Base-by-base conservation (phyloP, 2,113 vertebrate genomes). In the Pomatostomus ruficeps region DNA sequence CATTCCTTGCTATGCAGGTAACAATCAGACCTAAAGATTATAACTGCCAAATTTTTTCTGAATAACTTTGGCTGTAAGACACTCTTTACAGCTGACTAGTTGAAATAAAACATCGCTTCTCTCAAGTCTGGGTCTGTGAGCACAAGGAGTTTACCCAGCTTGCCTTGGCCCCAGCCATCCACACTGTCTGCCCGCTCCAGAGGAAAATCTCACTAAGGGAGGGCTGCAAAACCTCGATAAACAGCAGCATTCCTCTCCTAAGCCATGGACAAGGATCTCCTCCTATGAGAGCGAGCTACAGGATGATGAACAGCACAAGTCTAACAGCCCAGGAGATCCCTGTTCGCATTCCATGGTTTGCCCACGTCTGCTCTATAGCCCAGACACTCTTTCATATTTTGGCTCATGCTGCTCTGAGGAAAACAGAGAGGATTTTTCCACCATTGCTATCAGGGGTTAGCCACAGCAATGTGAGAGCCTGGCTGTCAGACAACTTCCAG, bases 401-500 rank as follows among this genome's bases (percentile, higher is more conserved):
- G 89, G 77, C 88, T 92, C 35, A 24, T 1, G 4, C 14, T 18
- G 33, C 36, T 70, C 38, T 0, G 4, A 83, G 71, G 49, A 59
- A 88, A 96, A 48, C 1, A 1, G 51, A 88, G 77, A 91, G 58
- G 92, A 71, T 86, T 79, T 96, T 95, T 95, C 85, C 91, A 71
- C 24, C 4, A 1, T 33, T 83, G 59, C 85, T 91, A 84, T 85
- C 94, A 57, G 75, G 46, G 55, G 68, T 74, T 63, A 90, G 82
- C 85, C 19, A 1, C 79, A 88, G 85, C 68, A 84, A 46, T 9
- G 2, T n/a, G 63, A 76, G 74, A 94, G 51, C 35, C 52, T 21
- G 40, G 23, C 63, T 84, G 33, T n/a, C 45, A 93, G 83, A 95
- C 67, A 63, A 46, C 57, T 88, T 90, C 79, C 91, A 96, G 72